phyloP scores from a whole-genome alignment of 2,888 invertebrate species.

The Bombylius major region DNA sequence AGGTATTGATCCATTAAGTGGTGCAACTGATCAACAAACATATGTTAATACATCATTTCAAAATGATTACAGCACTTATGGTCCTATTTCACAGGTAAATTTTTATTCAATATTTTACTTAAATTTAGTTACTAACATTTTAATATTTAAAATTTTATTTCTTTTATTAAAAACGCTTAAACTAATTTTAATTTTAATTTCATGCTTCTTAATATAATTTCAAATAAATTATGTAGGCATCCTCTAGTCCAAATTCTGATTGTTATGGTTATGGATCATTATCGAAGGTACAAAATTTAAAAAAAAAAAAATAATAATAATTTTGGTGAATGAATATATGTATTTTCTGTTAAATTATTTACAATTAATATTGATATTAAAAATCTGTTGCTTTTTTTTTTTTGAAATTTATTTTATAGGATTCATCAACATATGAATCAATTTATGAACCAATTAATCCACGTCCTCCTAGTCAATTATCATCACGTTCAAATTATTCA shows the following conservation, averaged over 20 bases:
- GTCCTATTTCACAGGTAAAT: conserved; percentile 38
- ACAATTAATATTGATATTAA: too few species aligned
- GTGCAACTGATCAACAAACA: conserved; percentile 10
- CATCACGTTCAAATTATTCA: conserved; percentile 52
- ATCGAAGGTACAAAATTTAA: conserved; percentile 48
- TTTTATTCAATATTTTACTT: neutral
- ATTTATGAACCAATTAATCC: conserved; percentile 87
- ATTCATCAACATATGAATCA: conserved; percentile 70
- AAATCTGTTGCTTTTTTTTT: conserved; percentile 27
- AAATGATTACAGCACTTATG: conserved; percentile 24
- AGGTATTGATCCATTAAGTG: neutral
- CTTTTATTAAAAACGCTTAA: neutral
- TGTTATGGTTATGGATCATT: conserved; percentile 51
- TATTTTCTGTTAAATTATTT: too few species aligned
- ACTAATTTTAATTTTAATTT: neutral
- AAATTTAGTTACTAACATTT: neutral
- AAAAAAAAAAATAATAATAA: too few species aligned
- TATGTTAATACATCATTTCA: conserved; percentile 19
- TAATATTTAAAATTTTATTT: neutral
- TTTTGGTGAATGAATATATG: neutral
- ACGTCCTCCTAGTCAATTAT: conserved; percentile 58
- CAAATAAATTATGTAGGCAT: neutral
- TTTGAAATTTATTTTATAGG: conserved; percentile 30
- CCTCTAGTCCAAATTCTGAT: conserved; percentile 23
- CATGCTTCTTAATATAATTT: neutral